A percentile compares a stretch with the other conserved stretches of the same genome.
phyloP scores from a whole-genome alignment of 1,140 invertebrate genomes.

The Temnothorax nylanderi region DNA sequence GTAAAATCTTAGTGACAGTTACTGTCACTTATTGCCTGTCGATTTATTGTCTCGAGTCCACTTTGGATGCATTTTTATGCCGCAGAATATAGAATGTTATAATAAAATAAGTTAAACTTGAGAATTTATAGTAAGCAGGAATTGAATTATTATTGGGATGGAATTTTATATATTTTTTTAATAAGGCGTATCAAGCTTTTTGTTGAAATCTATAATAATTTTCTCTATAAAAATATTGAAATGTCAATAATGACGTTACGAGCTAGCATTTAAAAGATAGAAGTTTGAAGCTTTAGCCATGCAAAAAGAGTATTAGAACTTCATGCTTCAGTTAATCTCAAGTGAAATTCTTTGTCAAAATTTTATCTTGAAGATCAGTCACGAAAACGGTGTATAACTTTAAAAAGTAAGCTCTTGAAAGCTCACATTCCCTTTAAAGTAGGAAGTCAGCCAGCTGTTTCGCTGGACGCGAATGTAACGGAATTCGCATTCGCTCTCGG shows the following conservation, averaged over 20 bases:
- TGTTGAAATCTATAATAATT: neutral
- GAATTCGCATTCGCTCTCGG: slow-evolving; percentile 5
- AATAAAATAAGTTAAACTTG: neutral
- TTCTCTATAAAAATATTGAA: slow-evolving; percentile 16
- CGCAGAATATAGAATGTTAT: neutral
- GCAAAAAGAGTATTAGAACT: neutral
- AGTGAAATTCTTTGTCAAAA: neutral
- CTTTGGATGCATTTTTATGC: neutral
- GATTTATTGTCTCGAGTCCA: neutral
- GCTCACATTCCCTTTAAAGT: slow-evolving; percentile 8
- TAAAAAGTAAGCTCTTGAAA: slow-evolving; percentile 5
- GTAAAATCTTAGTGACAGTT: neutral
- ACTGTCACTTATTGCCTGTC: slow-evolving; percentile 26
- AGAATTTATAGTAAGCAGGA: neutral
- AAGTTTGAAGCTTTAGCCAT: neutral
- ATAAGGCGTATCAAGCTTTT: neutral
- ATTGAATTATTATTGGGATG: neutral
- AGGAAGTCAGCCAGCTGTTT: slow-evolving; percentile 7
- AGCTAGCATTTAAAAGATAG: neutral
- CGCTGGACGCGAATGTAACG: slow-evolving; percentile 30
- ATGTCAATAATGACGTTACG: neutral
- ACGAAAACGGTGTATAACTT: neutral
- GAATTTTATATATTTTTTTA: neutral
- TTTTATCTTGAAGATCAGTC: neutral
- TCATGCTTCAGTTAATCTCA: neutral